Evolutionary conservation across 2,113 vertebrate genomes (phyloP), one percentile per base, ranked within the genome.

Genomic region (Panurus biarmicus): DNA sequence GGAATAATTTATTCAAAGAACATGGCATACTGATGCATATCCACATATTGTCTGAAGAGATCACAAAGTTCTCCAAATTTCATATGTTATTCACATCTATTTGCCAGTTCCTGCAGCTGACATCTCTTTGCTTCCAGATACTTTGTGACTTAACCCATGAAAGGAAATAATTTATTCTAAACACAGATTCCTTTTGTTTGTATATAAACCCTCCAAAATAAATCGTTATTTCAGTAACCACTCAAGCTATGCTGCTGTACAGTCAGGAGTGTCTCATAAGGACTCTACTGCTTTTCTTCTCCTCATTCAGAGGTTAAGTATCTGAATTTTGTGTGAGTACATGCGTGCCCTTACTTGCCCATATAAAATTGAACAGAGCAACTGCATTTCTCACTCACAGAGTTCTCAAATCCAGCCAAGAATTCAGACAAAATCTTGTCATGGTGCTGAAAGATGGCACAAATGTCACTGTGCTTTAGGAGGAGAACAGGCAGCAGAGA

Each of bases 11-110:
- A 91, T 97, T 95, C 95, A 95, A 84, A 61, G 90, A 94, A 88
- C 24, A 14, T 81, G 87, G 85, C 94, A 90, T 92, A 81, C 90
- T 90, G 85, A 92, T 95, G 93, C 92, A 80, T 86, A 96, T 90
- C 93, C 87, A 93, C 91, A 83, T 95, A 95, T 91, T 95, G 94
- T 95, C 94, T 95, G 93, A 95, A 95, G 85, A 95, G 91, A 94
- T 96, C 96, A 95, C 90, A 95, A 93, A 96, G 79, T 95, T 97
- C 94, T 93, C 86, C 62, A 65, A 29, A 83, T 93, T 86, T 95
- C 93, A 29, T 85, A 66, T 78, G 93, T 74, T 95, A 92, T 67
- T 95, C 85, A 84, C 61, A 64, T 88, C 69, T 90, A 90, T 91
- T 94, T 95, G 91, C 85, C 87, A 93, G 51, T 54, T 88, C 73